These are phyloP conservation scores for Oncorhynchus tshawytscha DNA, from an alignment of 2,113 vertebrate genomes.

Conservation along the genomic window DNA sequence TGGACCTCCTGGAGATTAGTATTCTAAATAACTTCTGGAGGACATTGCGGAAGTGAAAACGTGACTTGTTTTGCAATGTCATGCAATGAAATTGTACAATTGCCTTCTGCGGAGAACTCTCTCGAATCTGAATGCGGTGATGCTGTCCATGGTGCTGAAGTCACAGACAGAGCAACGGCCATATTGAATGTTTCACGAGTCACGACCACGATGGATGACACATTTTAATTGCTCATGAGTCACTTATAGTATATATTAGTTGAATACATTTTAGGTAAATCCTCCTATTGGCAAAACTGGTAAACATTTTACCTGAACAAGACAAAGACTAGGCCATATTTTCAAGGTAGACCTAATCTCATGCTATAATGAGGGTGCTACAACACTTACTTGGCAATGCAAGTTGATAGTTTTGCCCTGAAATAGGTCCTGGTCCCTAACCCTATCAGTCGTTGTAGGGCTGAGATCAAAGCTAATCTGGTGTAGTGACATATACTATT, in stretches of 20 bases:
- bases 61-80: background rate
- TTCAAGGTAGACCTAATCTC: no score
- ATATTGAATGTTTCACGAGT: no score
- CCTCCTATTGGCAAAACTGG: no score
- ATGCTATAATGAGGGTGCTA: no score
- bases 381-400: background rate
- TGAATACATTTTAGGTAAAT: no score
- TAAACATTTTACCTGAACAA: no score
- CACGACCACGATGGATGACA: no score
- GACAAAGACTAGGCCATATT: no score
- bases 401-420: no score
- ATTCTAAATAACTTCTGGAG: background rate
- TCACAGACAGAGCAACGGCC: background rate
- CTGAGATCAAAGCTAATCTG: slow-evolving; percentile 44
- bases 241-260: no score
- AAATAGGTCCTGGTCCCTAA: no score
- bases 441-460: background rate
- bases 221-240: no score
- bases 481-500: slow-evolving; percentile 25
- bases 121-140: background rate
- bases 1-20: background rate
- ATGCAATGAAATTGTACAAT: background rate
- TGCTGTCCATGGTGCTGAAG: slow-evolving; percentile 42
- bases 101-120: background rate
- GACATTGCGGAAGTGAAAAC: background rate